These are phyloP conservation scores for Prorops nasuta DNA, from an alignment of 1,140 invertebrate genomes.

Conservation along the genomic window DNA sequence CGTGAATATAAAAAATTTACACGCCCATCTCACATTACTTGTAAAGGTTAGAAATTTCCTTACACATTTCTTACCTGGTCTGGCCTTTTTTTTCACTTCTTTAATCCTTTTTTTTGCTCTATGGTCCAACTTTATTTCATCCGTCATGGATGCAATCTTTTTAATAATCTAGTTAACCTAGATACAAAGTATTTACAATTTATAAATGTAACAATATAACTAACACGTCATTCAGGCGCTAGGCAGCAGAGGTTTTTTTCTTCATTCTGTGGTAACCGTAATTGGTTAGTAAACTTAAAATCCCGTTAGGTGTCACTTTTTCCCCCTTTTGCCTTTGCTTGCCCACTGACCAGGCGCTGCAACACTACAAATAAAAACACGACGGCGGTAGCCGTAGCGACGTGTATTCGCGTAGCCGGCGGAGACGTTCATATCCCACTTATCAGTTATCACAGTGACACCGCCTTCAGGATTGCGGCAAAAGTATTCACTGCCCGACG, in stretches of 20 bases:
- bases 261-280: not conserved
- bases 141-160: slow-evolving; percentile 33
- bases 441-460: no score
- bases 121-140: slow-evolving; percentile 63
- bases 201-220: not conserved
- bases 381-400: no score
- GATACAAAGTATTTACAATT: slow-evolving; percentile 20
- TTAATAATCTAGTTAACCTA: slow-evolving; percentile 13
- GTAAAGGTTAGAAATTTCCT: slow-evolving; percentile 32
- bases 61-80: slow-evolving; percentile 69
- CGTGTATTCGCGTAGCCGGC: no score
- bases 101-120: slow-evolving; percentile 79
- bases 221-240: not conserved
- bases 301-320: not conserved
- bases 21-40: slow-evolving; percentile 22
- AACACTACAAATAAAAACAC: no score
- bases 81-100: slow-evolving; percentile 83
- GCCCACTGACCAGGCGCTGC: no score
- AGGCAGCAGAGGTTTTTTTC: not conserved
- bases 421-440: no score
- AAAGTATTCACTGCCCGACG: no score
- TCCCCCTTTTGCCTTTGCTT: no score
- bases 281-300: not conserved
- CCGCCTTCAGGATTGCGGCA: no score
- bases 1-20: not conserved